phyloP scores from a whole-genome alignment of 2,113 vertebrate species.

The Alectura lathami region DNA sequence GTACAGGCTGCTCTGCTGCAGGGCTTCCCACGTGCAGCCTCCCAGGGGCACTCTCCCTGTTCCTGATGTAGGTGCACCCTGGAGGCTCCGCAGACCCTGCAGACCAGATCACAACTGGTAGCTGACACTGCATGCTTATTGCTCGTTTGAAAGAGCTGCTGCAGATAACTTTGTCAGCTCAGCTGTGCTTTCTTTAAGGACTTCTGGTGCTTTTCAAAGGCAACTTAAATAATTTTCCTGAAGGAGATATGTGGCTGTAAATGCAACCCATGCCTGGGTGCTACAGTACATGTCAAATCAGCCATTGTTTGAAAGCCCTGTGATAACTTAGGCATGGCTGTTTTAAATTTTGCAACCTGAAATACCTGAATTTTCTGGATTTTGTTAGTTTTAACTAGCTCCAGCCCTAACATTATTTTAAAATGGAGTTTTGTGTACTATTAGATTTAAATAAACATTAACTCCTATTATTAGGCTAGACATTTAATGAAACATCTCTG shows the following conservation, averaged over 20 bases:
- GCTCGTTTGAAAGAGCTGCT: conserved; percentile 33
- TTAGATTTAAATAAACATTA: conserved; percentile 7
- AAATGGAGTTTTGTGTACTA: background rate
- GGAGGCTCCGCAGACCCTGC: background rate
- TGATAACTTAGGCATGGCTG: background rate
- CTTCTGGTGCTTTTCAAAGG: background rate
- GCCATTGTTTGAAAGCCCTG: background rate
- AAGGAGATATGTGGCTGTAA: background rate
- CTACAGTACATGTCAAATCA: conserved; percentile 11
- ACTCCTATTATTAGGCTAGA: conserved; percentile 7
- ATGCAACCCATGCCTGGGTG: background rate
- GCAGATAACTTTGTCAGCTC: background rate
- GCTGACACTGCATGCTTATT: conserved; percentile 23
- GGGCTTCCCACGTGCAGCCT: background rate
- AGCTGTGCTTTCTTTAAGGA: conserved; percentile 30
- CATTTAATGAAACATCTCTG: background rate
- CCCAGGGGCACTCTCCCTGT: background rate
- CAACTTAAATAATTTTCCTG: conserved; percentile 13
- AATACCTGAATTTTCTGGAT: conserved; percentile 23
- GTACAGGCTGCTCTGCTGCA: background rate
- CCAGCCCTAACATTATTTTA: background rate
- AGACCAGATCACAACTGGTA: conserved; percentile 2
- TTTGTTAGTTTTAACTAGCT: conserved; percentile 32
- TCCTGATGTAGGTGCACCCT: background rate
- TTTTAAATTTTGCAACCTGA: conserved; percentile 7